phyloP scores from a whole-genome alignment of 1,140 invertebrate species.

The Lepidotrigona ventralis region DNA sequence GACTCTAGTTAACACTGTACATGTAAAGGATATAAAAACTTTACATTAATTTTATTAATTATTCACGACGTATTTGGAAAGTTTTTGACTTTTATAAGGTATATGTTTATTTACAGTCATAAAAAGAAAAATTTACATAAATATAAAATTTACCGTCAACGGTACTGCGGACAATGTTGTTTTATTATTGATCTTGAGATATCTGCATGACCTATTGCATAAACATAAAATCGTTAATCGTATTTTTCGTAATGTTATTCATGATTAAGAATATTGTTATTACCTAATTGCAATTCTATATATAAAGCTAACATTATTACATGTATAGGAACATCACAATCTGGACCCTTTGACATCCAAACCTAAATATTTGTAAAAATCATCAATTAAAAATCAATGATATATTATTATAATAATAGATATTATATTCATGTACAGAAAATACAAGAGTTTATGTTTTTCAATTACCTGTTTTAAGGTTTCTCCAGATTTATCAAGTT shows the following conservation, averaged over 20 bases:
- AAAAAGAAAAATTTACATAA: conserved; percentile 24
- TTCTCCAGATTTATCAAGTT: conserved; percentile 87
- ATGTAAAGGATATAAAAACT: background rate
- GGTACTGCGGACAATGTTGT: conserved; percentile 73
- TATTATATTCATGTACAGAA: background rate
- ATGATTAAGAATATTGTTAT: conserved; percentile 44
- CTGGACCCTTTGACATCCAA: conserved; percentile 82
- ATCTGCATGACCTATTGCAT: conserved; percentile 66
- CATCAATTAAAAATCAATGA: conserved; percentile 8
- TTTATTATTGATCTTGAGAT: conserved; percentile 74
- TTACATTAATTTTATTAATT: conserved; percentile 6
- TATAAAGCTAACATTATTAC: conserved; percentile 87
- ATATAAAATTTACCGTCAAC: conserved; percentile 58
- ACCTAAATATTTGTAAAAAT: conserved; percentile 70
- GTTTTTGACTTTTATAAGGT: background rate
- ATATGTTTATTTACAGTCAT: conserved; percentile 33
- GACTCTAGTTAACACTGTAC: background rate
- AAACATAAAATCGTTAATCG: conserved; percentile 12
- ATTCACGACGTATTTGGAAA: background rate
- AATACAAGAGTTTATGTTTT: too few species aligned
- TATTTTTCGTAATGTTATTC: background rate
- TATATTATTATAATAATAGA: background rate
- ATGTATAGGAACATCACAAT: conserved; percentile 86
- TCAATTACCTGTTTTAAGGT: conserved; percentile 83
- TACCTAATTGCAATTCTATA: conserved; percentile 87